Evolutionary conservation across 2,888 invertebrate genomes (phyloP), one percentile per base, ranked within the genome.

Genomic region (Acleris cristana): DNA sequence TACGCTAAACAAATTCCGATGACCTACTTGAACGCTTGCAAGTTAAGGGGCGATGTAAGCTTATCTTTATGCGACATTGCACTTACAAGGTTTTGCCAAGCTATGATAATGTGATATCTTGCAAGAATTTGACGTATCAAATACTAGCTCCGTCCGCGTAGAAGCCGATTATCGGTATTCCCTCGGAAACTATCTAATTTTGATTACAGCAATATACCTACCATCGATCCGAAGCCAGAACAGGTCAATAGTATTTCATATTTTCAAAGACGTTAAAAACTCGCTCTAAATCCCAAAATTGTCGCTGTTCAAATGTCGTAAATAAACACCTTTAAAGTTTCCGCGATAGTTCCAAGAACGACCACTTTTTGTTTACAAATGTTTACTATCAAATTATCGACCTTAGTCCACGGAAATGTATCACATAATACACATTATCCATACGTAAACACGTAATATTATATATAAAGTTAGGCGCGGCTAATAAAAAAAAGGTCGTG

Each of bases 21-120:
- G 67, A 58, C 67, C 67, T 26, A 57, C 21, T 61, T 66, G 8
- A 23, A 21, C 54, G 23, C 45, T 14, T 12, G 45, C 18, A 30
- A 44, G 19, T 45, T 40, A 40, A 51, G n/a, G 26, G 34, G 65
- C 59, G 40, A n/a, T 21, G 34, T 52, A 44, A 62, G 57, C 67
- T 63, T 52, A 49, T 63, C 62, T 57, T 54, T 49, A 49, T 55
- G 65, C 60, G 65, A 23, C 58, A 44, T 54, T 63, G 67, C 62
- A 67, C 49, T 67, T 67, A 58, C 57, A 48, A 7, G 67, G 67
- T 49, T 63, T 67, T 60, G 34, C 10, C 34, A 34, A 34, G 34
- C 34, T 34, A 34, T 34, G 34, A 34, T 34, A 34, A 34, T 10
- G 10, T 34, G 34, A 34, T 6, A 18, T 16, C 18, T 48, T n/a